phyloP scores from a whole-genome alignment of 2,888 invertebrate genomes.

The Pyrochroa serraticornis region DNA sequence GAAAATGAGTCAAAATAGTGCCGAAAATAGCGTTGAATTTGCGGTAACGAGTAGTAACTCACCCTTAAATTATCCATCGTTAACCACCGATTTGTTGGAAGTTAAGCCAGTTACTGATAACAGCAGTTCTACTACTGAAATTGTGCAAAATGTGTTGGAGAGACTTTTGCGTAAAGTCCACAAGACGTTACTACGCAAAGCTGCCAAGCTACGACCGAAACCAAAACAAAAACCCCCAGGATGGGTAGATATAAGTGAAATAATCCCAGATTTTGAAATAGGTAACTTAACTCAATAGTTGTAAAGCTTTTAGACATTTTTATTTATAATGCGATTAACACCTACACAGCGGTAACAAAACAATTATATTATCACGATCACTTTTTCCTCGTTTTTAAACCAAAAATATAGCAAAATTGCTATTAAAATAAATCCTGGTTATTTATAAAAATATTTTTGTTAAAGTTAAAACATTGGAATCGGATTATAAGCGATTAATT shows the following conservation, averaged over 20 bases:
- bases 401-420: not conserved
- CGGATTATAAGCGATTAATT: not conserved
- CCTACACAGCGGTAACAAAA: slow-evolving; percentile 13
- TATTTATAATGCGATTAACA: too few relatives aligned
- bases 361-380: slow-evolving; percentile 29
- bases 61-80: too few relatives aligned
- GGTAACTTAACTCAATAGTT: too few relatives aligned
- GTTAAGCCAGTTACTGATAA: too few relatives aligned
- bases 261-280: slow-evolving; percentile 47
- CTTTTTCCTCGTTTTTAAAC: slow-evolving; percentile 21
- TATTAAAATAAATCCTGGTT: not conserved
- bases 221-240: slow-evolving; percentile 9
- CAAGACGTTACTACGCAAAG: not conserved
- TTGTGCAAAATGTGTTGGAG: too few relatives aligned
- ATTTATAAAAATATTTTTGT: not conserved
- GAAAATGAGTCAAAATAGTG: too few relatives aligned
- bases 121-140: too few relatives aligned
- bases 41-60: too few relatives aligned
- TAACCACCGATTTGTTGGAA: too few relatives aligned
- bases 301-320: too few relatives aligned
- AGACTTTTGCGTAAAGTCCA: not conserved
- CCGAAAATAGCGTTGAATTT: too few relatives aligned
- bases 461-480: not conserved
- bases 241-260: slow-evolving; percentile 33
- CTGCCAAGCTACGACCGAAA: not conserved